Evolutionary conservation across 2,797 vertebrate genomes (phyloP), one percentile per base, ranked within the genome.

Genomic region (Melopsittacus undulatus): DNA sequence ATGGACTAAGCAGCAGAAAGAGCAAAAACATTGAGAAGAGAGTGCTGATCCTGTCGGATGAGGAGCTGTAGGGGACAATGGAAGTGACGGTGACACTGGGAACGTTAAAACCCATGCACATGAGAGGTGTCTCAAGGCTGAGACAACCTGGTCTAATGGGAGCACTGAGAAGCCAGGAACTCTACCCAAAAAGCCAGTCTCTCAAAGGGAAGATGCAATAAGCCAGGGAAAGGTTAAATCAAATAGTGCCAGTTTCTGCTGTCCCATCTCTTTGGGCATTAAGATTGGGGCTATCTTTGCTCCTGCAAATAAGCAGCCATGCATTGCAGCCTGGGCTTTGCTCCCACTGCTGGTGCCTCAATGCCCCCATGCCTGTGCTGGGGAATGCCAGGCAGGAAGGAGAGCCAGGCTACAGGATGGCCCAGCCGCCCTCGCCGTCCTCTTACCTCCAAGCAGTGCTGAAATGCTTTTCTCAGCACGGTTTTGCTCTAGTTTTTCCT

Each of bases 31-130:
- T 98, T 10, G 99, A 99, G 97, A 99, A 99, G 95, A 98, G 98
- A 89, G 98, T 99, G 98, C 97, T 99, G 89, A 99, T 99, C 81
- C 97, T 98, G 61, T 98, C 98, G 0, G 99, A 99, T 2, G 99
- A 99, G 23, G 99, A 99, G 61, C 98, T 98, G 48, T 99, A 99
- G 97, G 84, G 74, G 46, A 15, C 2, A 1, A 29, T 40, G 2
- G 13, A 66, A 56, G 23, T 54, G 29, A 68, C 46, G 11, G n/a
- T 45, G 45, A 72, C 52, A 48, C 34, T 22, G 52, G 69, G 48
- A 34, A 72, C 13, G 17, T 87, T 94, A 74, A 67, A 89, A 73
- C 49, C 68, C 76, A 7, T 67, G 74, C 26, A 83, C 48, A 38
- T 15, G 30, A n/a, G 13, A 83, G 48, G 26, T 30, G 23, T 69